phyloP scores from a whole-genome alignment of 2,113 vertebrate species.

The Galemys pyrenaicus region DNA sequence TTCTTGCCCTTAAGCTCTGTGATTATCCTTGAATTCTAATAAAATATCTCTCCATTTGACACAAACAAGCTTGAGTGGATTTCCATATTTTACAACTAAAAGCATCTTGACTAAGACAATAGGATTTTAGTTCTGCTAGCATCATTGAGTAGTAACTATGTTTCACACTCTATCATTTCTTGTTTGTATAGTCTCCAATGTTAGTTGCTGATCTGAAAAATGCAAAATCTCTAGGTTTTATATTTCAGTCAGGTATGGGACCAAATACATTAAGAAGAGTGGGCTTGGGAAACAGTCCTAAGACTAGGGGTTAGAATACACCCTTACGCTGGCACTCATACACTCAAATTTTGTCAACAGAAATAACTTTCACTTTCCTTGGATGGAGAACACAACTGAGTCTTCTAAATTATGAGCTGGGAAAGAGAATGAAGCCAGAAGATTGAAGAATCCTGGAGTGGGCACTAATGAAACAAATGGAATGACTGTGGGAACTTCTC shows the following conservation, averaged over 20 bases:
- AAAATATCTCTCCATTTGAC: not conserved
- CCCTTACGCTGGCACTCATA: not conserved
- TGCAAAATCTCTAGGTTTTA: conserved; percentile 35
- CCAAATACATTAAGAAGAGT: conserved; percentile 35
- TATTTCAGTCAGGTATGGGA: not conserved
- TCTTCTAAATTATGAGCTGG: not conserved
- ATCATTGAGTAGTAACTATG: conserved; percentile 7
- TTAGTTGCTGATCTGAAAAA: conserved; percentile 38
- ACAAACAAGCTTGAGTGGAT: conserved; percentile 11
- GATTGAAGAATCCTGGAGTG: not conserved
- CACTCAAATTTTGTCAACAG: not conserved
- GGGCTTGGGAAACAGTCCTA: not conserved
- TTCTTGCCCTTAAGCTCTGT: not conserved
- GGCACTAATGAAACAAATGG: not conserved
- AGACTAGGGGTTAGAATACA: not conserved
- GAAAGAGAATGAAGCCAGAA: not conserved
- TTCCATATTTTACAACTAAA: conserved; percentile 55
- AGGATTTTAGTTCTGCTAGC: conserved; percentile 5
- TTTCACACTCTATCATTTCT: conserved; percentile 26
- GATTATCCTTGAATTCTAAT: conserved; percentile 25
- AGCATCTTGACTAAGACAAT: conserved; percentile 41
- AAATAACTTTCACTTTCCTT: conserved; percentile 1
- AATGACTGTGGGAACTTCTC: not conserved
- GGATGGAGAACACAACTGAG: not conserved
- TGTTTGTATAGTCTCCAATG: not conserved